phyloP scores from a whole-genome alignment of 1,140 invertebrate genomes.

The Dendrolimus punctatus region DNA sequence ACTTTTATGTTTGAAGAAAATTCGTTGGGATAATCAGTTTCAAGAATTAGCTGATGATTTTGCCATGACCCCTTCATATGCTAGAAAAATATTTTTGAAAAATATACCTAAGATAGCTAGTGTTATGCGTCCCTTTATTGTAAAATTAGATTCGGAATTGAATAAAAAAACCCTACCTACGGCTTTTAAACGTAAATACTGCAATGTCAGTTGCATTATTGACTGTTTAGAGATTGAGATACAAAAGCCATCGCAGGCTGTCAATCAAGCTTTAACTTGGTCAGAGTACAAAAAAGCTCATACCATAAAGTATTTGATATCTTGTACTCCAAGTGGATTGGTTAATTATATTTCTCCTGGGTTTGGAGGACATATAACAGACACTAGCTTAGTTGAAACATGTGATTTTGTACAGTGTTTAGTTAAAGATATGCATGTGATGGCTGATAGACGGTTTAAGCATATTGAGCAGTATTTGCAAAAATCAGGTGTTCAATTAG shows the following conservation, averaged over 20 bases:
- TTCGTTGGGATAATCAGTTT: conserved; percentile 16
- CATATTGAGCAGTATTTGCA: conserved; percentile 29
- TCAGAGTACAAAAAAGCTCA: conserved; percentile 66
- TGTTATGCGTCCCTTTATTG: conserved; percentile 16
- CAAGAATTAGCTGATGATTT: conserved; percentile 12
- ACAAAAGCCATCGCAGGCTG: conserved; percentile 45
- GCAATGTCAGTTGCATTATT: conserved; percentile 35
- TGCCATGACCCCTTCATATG: conserved; percentile 7
- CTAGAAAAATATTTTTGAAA: conserved; percentile 18
- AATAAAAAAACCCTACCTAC: conserved; percentile 28
- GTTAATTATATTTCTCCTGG: conserved; percentile 54
- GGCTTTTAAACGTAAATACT: conserved; percentile 30
- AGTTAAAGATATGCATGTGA: conserved; percentile 18
- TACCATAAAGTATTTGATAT: conserved; percentile 67
- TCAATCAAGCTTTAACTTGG: conserved; percentile 58
- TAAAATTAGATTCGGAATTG: conserved; percentile 9
- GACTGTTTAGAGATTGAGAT: conserved; percentile 59
- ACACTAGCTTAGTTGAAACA: conserved; percentile 39
- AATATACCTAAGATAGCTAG: conserved; percentile 18
- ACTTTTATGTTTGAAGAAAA: conserved; percentile 18
- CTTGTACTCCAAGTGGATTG: conserved; percentile 53
- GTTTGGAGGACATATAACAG: conserved; percentile 45
- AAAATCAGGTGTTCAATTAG: conserved; percentile 25
- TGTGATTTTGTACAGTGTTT: conserved; percentile 38
- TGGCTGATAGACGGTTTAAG: conserved; percentile 52